A percentile compares a stretch with the other conserved stretches of the same genome.
Conservation (phyloP, 53 echinoderm and acorn worm genomes). For the Holothuria leucospilota region DNA sequence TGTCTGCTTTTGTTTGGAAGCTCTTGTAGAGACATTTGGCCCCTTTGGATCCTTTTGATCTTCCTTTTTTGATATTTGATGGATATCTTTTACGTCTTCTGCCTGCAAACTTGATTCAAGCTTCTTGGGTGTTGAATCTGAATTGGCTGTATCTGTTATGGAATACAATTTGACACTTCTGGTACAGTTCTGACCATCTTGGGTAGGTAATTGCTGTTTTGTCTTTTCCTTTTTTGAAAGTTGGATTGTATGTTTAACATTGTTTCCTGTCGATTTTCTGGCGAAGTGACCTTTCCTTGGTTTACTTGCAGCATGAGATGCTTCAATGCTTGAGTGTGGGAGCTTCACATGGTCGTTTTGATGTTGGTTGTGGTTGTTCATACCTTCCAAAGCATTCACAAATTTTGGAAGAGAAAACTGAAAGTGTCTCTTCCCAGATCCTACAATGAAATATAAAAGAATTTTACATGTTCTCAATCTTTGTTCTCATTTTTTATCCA, state of each 20-base stretch:
- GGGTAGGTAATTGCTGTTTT: not conserved
- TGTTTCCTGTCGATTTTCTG: conserved; percentile 31
- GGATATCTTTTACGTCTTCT: too few species aligned
- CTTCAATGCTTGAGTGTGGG: not conserved
- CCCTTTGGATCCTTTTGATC: too few species aligned
- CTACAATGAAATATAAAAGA: not conserved
- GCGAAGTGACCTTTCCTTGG: conserved; percentile 14
- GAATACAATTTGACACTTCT: not conserved
- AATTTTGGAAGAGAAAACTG: conserved; percentile 44
- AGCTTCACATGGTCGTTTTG: conserved; percentile 20
- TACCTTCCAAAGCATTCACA: conserved; percentile 43
- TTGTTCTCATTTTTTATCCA: too few species aligned
- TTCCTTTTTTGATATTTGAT: too few species aligned
- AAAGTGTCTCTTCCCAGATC: conserved; percentile 43
- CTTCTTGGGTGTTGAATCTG: not conserved
- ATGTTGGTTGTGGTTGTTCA: conserved; percentile 31
- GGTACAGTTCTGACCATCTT: not conserved
- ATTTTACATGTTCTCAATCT: too few species aligned
- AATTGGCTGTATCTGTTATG: not conserved
- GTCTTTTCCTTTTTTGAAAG: too few species aligned
- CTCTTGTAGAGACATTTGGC: too few species aligned
- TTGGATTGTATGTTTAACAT: not conserved
- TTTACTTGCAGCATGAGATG: not conserved
- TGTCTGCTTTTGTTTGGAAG: too few species aligned
- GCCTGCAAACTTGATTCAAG: too few species aligned